Evolutionary conservation across 2,888 invertebrate genomes (phyloP).

Genomic region (Xanthorhoe designata): DNA sequence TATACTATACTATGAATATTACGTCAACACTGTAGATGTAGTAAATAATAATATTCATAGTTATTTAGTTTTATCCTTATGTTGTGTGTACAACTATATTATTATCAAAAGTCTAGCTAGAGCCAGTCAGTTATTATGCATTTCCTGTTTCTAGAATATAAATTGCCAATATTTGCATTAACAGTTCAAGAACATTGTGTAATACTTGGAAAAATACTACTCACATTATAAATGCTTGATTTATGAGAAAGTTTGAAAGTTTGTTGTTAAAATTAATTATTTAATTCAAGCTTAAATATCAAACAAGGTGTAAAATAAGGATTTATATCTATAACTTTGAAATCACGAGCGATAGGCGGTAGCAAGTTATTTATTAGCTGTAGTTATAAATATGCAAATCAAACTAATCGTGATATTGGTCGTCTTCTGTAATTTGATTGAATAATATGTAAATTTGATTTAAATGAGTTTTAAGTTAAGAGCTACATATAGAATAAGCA

Average conservation of each 20-base stretch:
- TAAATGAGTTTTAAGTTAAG: too few species aligned
- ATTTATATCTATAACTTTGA: background rate
- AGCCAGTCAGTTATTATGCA: conserved; percentile 5
- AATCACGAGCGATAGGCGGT: background rate
- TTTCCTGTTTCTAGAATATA: conserved; percentile 22
- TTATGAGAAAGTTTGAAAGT: background rate
- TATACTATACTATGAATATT: too few species aligned
- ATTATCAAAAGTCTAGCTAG: conserved; percentile 1
- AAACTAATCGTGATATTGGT: background rate
- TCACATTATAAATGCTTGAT: background rate
- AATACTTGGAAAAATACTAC: conserved; percentile 6
- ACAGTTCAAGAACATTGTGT: conserved; percentile 12
- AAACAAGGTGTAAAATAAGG: background rate
- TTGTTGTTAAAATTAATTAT: background rate
- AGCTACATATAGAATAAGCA: too few species aligned
- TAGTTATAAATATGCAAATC: background rate
- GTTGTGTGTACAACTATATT: conserved; percentile 2
- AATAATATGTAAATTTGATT: background rate
- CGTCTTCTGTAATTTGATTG: background rate
- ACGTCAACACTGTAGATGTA: too few species aligned
- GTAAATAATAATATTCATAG: too few species aligned
- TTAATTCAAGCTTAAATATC: background rate
- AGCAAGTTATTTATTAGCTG: background rate
- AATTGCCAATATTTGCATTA: conserved; percentile 19
- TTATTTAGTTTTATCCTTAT: too few species aligned